Conservation (phyloP, 2,797 vertebrate species). For the Pygocentrus nattereri region DNA sequence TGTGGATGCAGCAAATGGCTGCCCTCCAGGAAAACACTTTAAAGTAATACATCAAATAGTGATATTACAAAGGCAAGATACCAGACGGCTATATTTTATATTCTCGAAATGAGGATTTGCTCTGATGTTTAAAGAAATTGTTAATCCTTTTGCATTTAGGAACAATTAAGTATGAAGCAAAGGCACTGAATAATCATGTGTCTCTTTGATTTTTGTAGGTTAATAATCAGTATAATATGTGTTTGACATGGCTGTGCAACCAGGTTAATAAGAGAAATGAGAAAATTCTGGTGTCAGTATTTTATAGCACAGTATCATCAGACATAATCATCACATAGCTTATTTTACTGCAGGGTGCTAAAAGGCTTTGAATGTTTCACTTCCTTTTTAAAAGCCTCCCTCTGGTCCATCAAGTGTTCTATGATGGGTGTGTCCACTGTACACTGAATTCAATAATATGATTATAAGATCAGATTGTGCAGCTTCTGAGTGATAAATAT, state of each 20-base stretch:
- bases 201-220: background rate
- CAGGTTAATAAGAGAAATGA: background rate
- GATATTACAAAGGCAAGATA: background rate
- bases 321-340: background rate
- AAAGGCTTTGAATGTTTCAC: background rate
- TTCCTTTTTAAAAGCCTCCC: background rate
- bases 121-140: background rate
- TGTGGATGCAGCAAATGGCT: conserved; percentile 7
- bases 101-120: conserved; percentile 12
- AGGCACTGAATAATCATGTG: background rate
- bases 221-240: background rate
- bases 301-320: background rate
- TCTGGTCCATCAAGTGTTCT: background rate
- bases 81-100: background rate
- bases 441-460: background rate
- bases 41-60: conserved; percentile 16
- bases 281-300: background rate
- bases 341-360: background rate
- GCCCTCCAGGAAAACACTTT: conserved; percentile 26
- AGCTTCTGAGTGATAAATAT: background rate
- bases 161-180: background rate
- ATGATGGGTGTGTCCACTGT: background rate
- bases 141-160: background rate
- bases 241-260: background rate
- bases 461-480: background rate